Evolutionary conservation across 2,113 vertebrate genomes (phyloP), one percentile per base, ranked within the genome.

Genomic region (Platysteira castanea): DNA sequence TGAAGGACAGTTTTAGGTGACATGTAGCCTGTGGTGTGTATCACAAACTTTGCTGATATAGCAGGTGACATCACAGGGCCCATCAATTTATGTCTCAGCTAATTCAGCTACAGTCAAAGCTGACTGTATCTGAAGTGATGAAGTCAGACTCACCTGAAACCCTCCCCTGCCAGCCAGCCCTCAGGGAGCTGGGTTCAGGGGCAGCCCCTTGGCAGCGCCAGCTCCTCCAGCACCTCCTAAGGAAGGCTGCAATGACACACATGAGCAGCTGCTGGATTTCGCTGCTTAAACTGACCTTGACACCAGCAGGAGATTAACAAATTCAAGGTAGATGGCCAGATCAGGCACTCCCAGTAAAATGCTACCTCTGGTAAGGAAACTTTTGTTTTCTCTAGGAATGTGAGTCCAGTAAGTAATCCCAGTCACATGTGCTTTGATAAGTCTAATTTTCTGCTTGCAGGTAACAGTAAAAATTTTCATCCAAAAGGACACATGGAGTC

Each of bases 251-350:
- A 53, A 6, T 4, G 26, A 30, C 50, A 42, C 26, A 11, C 12
- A 52, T 0, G 2, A 35, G 35, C 0, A 0, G 49, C 31, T 8
- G 33, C 52, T 22, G 10, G 22, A 42, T 77, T 60, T 56, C n/a
- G 18, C 10, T 35, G 30, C 0, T 15, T 68, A 18, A 59, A 31
- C 44, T 28, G n/a, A 7, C 50, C 24, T 15, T 0, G 6, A 78
- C 0, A 61, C 20, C 56, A 46, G 33, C 5, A 2, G 37, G 21
- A 84, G 11, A 56, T 37, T 1, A 87, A 33, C 42, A 64, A 28
- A 52, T 41, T 79, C 52, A 82, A 78, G 23, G 60, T 1, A 53
- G 30, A 60, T 8, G 20, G 35, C 11, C 39, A 35, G 20, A 71
- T 24, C 47, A 67, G 37, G 20, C 22, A 53, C 17, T 46, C 10